Evolutionary conservation across 2,113 vertebrate genomes (phyloP).

Genomic region (Chionomys nivalis): DNA sequence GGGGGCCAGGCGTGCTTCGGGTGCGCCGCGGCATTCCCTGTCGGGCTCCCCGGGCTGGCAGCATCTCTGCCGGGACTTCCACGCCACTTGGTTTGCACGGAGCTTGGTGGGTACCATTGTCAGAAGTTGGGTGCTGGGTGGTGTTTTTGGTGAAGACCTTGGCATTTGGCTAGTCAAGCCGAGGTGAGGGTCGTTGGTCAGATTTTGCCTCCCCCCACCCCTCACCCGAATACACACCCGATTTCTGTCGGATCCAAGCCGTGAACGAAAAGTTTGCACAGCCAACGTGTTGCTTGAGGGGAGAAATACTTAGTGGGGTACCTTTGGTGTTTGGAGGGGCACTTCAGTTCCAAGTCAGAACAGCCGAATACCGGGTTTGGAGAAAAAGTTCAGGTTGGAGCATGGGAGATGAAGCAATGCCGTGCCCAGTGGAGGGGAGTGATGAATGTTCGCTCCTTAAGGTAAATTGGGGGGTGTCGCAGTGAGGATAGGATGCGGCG

Average conservation of each 20-base stretch:
- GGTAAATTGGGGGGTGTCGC: slow-evolving; percentile 40
- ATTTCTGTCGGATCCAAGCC: slow-evolving; percentile 14
- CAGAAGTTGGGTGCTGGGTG: slow-evolving; percentile 64
- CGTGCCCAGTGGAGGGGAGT: slow-evolving; percentile 40
- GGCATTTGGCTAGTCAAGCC: neutral
- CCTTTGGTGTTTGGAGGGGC: slow-evolving; percentile 23
- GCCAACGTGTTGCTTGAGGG: slow-evolving; percentile 77
- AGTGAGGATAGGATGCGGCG: neutral
- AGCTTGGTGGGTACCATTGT: slow-evolving; percentile 16
- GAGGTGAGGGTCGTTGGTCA: neutral
- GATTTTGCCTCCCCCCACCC: neutral
- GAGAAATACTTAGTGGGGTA: slow-evolving; percentile 44
- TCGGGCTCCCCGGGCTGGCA: neutral
- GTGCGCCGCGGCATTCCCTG: neutral
- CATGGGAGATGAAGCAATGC: slow-evolving; percentile 28
- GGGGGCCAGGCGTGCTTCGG: neutral
- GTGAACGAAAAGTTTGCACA: slow-evolving; percentile 78
- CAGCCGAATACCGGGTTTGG: neutral
- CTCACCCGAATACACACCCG: neutral
- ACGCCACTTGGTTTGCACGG: neutral
- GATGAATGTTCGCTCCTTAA: slow-evolving; percentile 27
- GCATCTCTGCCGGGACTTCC: slow-evolving; percentile 27
- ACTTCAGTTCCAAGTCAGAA: neutral
- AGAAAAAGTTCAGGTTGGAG: slow-evolving; percentile 67
- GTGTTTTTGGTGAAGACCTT: neutral